Conservation (phyloP, 2,888 invertebrate genomes). For the Nomada goodeniana region DNA sequence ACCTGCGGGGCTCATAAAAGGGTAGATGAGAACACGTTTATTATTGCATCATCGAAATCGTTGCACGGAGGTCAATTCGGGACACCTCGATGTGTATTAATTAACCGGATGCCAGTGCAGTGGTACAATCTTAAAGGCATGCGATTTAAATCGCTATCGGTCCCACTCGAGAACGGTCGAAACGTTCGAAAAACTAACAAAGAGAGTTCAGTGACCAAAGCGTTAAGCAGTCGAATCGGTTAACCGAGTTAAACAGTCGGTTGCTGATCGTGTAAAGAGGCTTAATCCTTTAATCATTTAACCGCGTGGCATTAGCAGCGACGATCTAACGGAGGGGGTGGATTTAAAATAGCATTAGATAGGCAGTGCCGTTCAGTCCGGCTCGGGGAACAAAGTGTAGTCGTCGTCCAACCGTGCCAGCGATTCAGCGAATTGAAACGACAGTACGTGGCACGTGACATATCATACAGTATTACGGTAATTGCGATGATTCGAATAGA, state of each 20-base stretch:
- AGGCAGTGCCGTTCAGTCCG: slow-evolving; percentile 53
- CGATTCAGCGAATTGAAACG: slow-evolving; percentile 62
- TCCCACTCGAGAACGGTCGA: not conserved
- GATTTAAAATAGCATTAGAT: slow-evolving; percentile 64
- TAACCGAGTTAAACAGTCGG: slow-evolving; percentile 39
- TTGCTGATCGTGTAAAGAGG: slow-evolving; percentile 49
- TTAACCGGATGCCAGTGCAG: slow-evolving; percentile 10
- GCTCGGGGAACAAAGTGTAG: slow-evolving; percentile 55
- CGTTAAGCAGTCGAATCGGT: slow-evolving; percentile 27
- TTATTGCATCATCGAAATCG: too few relatives aligned
- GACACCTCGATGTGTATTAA: slow-evolving; percentile 19
- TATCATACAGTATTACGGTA: slow-evolving; percentile 67
- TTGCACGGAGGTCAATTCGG: not conserved
- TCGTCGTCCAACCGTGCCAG: slow-evolving; percentile 50
- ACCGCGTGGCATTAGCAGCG: slow-evolving; percentile 50
- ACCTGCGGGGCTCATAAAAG: too few relatives aligned
- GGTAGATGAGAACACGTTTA: too few relatives aligned
- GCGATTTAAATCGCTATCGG: not conserved
- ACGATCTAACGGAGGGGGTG: slow-evolving; percentile 48
- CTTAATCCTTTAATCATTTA: slow-evolving; percentile 48
- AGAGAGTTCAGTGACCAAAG: slow-evolving; percentile 48
- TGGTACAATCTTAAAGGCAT: not conserved
- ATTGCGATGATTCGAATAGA: slow-evolving; percentile 46
- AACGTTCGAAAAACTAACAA: not conserved
- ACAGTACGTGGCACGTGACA: slow-evolving; percentile 68